Percentiles rank a stretch among this genome's conserved stretches.
Evolutionary conservation across 35 echinoderm and acorn worm genomes (phyloP).

Genomic region (Ophiothrix spiculata): DNA sequence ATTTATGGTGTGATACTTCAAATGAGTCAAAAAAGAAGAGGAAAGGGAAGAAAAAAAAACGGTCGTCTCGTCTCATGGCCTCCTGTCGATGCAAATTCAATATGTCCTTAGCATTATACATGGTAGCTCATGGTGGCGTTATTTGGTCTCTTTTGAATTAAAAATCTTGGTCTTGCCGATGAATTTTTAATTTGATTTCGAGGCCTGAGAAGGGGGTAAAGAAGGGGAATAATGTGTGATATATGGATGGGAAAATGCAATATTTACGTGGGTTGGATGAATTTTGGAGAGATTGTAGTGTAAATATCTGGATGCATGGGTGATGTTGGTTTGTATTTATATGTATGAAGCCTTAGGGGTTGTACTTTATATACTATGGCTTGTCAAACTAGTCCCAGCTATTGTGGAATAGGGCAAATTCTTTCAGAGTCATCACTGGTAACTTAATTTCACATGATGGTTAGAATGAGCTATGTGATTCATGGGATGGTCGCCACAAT

Average conservation of each 20-base stretch:
- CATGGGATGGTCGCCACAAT: neutral
- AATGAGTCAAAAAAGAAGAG: neutral
- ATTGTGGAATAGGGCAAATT: neutral
- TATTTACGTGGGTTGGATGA: neutral
- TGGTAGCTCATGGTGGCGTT: neutral
- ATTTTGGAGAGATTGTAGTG: neutral
- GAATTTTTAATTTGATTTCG: constrained; percentile 11
- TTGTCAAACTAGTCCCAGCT: too few species aligned
- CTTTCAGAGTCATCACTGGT: neutral
- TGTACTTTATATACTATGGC: too few species aligned
- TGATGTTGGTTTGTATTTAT: too few species aligned
- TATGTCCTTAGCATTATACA: neutral
- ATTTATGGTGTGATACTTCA: neutral
- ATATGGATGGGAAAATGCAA: neutral
- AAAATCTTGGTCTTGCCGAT: neutral
- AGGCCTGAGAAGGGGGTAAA: neutral
- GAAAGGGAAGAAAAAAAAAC: neutral
- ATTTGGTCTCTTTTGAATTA: constrained; percentile 14
- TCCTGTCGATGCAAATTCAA: neutral
- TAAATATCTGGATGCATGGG: too few species aligned
- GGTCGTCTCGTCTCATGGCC: neutral
- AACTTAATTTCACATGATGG: constrained; percentile 7
- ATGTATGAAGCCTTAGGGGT: too few species aligned
- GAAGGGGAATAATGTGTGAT: neutral
- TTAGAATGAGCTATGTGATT: neutral